Base-by-base conservation (phyloP, 2,888 invertebrate genomes). In the Troides aeacus region DNA sequence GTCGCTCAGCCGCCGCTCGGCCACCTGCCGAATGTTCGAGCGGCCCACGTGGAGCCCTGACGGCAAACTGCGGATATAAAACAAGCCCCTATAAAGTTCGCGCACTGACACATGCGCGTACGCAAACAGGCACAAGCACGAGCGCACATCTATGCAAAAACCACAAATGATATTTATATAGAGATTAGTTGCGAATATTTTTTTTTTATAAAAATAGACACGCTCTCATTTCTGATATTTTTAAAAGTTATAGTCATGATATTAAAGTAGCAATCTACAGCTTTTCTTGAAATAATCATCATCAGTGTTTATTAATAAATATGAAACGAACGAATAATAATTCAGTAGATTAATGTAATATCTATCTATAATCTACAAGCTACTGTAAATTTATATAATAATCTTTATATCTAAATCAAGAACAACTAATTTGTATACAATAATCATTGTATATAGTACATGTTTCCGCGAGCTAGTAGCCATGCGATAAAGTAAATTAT, bases 11-110 rank as follows among this genome's bases (percentile, higher is more conserved):
- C 99, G 94, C 76, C 97, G 96, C 81, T 98, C 97, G 0, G 99
- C 99, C 18, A 99, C 99, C 80, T 97, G 97, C 74, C 98, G 97
- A 30, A 98, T 97, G 89, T 99, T 99, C 5, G 98, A 98, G 53
- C 99, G 94, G 0, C 99, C 98, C 75, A 97, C 96, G 83, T 97
- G 96, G 65, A 97, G 94, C 1, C 97, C 97, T 71, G 89, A 90
- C 0, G 92, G 92, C 23, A 92, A 73, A 71, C 92, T 92, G 80
- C 18, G 59, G 71, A 6, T 56, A 71, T 21, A 58, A 53, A n/a
- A 53, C n/a, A 4, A 5, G 53, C 53, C 6, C n/a, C 3, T 53
- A 12, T n/a, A n/a, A n/a, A 53, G n/a, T 18, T 2, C 53, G 10
- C 53, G 5, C 5, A n/a, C 18, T 5, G 6, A 18, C 15, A 53